Percentiles rank a stretch among this genome's conserved stretches.
phyloP scores from a whole-genome alignment of 2,113 vertebrate species.

The Ochotona princeps region DNA sequence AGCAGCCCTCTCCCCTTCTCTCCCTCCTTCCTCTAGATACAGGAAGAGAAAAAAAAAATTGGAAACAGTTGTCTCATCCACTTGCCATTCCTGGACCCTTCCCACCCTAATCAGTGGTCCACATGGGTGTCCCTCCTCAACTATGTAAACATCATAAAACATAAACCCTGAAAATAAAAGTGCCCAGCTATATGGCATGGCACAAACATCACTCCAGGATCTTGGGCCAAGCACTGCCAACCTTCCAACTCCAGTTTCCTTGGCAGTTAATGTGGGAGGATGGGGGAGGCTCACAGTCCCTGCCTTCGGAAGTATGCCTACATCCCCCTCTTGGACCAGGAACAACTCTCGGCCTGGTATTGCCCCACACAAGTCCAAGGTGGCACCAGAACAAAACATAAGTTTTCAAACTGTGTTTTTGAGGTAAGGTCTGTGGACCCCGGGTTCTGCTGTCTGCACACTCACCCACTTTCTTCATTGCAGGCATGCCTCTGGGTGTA shows the following conservation, averaged over 20 bases:
- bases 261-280: background rate
- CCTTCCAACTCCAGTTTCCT: background rate
- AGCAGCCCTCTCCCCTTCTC: too few relatives aligned
- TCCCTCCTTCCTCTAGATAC: too few relatives aligned
- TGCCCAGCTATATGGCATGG: background rate
- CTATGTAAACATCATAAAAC: too few relatives aligned
- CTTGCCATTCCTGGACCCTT: too few relatives aligned
- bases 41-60: too few relatives aligned
- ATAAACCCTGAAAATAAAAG: too few relatives aligned
- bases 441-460: background rate
- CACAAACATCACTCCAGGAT: background rate
- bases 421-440: background rate
- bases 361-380: background rate
- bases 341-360: too few relatives aligned
- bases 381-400: accelerated
- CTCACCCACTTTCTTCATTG: background rate
- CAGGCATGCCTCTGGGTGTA: accelerated
- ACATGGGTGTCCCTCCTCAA: too few relatives aligned
- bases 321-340: too few relatives aligned
- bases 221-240: background rate
- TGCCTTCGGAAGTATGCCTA: background rate
- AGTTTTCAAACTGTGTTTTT: background rate
- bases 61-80: too few relatives aligned
- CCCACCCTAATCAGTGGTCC: too few relatives aligned
- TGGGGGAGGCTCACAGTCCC: background rate